Conservation (phyloP, 1,140 invertebrate species). For the Procambarus virginalis region DNA sequence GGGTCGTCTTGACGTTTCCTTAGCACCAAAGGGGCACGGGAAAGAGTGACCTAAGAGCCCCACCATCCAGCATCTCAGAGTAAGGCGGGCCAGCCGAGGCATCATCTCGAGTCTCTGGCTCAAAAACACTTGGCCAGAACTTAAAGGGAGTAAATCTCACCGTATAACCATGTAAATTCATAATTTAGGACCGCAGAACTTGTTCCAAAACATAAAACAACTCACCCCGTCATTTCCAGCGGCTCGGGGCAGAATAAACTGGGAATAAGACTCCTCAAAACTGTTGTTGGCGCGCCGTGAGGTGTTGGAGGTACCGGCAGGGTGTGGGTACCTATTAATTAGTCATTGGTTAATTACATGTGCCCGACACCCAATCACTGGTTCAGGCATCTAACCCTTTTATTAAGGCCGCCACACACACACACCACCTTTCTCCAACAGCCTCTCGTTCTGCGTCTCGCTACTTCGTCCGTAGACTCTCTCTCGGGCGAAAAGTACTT, state of each 20-base stretch:
- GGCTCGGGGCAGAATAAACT: conserved; percentile 34
- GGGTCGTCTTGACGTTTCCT: not conserved
- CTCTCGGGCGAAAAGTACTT: no score
- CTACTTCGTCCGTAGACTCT: not conserved
- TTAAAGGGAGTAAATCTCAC: conserved; percentile 26
- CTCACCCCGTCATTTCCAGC: conserved; percentile 41
- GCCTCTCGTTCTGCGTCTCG: not conserved
- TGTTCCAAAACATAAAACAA: conserved; percentile 52
- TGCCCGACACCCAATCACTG: conserved; percentile 59
- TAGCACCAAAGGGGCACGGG: not conserved
- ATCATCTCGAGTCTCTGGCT: not conserved
- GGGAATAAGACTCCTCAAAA: not conserved
- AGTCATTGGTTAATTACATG: conserved; percentile 64
- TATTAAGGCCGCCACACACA: conserved; percentile 37
- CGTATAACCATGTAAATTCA: conserved; percentile 59
- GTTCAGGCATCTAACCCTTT: conserved; percentile 59
- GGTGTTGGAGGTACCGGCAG: conserved; percentile 28
- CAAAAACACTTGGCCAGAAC: not conserved
- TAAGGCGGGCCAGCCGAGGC: not conserved
- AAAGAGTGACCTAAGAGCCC: not conserved
- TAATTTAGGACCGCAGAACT: conserved; percentile 50
- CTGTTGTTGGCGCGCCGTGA: not conserved
- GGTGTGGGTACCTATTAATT: conserved; percentile 61
- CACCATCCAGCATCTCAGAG: not conserved
- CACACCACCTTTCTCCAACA: conserved; percentile 27